Base-by-base conservation (phyloP, 2,113 vertebrate genomes). In the Microcebus lehilahytsara region DNA sequence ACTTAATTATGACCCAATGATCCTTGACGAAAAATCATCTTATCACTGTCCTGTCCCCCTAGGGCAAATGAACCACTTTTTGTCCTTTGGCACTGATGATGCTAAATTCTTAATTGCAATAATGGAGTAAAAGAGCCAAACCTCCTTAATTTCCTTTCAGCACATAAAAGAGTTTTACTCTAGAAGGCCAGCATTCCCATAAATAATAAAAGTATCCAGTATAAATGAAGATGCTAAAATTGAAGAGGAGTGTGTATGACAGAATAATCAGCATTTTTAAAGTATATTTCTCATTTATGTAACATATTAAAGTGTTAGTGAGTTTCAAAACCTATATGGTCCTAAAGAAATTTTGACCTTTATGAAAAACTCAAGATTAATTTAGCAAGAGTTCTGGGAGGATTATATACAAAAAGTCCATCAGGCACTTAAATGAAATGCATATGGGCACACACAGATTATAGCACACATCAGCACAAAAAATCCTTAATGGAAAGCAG, bases 1-100 rank as follows among this genome's bases (percentile, higher is more conserved):
- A 99, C 99, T 99, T 99, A 99, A 99, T 99, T 99, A 99, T 97
- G 98, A 99, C 99, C 99, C 98, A 99, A 99, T 98, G 99, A 99
- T 99, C 98, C 99, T 98, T 99, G 99, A 99, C 97, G 79, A 99
- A 99, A 98, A 99, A 98, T 99, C 99, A 99, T 99, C 99, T 99
- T 99, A 99, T 99, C 99, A 98, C 98, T 98, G 98, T 99, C 98
- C 98, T 98, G 98, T 99, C 98, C 98, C 98, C 97, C 97, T 95
- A 98, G 99, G 98, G 98, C 98, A 99, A 98, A 98, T 98, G 97
- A 99, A 98, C 98, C 98, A 98, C 98, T 98, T 99, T 99, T 96
- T 98, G 98, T 99, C 98, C 98, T 98, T 97, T 98, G 98, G 98
- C 97, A 98, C 89, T 81, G 97, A 98, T 97, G 98, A 99, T 97